Conservation (phyloP, 2,888 invertebrate species). For the Podabrus alpinus region DNA sequence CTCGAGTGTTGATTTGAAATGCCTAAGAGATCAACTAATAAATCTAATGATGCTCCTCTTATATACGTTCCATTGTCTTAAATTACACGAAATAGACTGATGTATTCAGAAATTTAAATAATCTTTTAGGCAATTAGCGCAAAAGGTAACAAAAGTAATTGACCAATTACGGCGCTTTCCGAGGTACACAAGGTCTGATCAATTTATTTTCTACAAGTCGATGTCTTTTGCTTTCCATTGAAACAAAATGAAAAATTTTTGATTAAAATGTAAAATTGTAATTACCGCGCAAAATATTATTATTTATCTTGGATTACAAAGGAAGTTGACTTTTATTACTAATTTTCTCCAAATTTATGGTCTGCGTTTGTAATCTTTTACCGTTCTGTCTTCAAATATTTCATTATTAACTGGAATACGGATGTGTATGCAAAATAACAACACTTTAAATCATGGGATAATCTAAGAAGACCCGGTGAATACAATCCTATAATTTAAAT, state of each 20-base stretch:
- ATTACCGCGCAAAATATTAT: neutral
- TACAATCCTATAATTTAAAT: neutral
- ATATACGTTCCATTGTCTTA: neutral
- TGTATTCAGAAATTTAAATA: neutral
- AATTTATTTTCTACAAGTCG: neutral
- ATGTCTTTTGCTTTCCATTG: neutral
- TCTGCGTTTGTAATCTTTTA: neutral
- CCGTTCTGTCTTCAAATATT: neutral
- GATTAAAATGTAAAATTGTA: neutral
- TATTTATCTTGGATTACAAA: neutral
- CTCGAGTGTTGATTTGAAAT: constrained; percentile 47
- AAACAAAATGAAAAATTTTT: neutral
- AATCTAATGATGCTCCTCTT: neutral
- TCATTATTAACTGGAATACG: neutral
- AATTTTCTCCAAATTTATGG: neutral
- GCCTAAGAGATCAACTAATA: constrained; percentile 36
- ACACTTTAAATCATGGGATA: neutral
- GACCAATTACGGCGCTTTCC: neutral
- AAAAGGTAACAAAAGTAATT: neutral
- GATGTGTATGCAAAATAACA: neutral
- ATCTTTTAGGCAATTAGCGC: neutral
- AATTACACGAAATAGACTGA: neutral
- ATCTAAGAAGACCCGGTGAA: neutral
- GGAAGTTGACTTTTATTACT: neutral
- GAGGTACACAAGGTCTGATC: neutral